Conservation (phyloP, 37 sponge, comb jelly and placozoan species). For the Spongilla lacustris region DNA sequence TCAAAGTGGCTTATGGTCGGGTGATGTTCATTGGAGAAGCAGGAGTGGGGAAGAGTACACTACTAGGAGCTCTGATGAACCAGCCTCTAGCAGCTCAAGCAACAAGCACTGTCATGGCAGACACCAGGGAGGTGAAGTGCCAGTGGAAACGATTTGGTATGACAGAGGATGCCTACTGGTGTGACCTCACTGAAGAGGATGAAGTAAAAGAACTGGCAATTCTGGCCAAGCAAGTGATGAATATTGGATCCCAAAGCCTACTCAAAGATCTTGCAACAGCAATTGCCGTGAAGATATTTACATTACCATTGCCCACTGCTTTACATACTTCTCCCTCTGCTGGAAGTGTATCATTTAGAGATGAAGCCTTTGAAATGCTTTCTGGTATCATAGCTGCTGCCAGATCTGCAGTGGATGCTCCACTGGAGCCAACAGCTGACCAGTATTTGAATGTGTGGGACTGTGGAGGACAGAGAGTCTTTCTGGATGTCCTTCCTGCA, state of each 20-base stretch:
- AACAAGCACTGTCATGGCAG: constrained; percentile 35
- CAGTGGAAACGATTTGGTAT: neutral
- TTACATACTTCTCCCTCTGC: no score
- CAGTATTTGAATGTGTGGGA: constrained; percentile 51
- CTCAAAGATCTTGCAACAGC: no score
- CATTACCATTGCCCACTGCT: no score
- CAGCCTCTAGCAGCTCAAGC: neutral
- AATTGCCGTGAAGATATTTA: no score
- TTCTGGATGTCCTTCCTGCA: constrained; percentile 51
- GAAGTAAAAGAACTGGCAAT: constrained; percentile 23
- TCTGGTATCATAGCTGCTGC: neutral
- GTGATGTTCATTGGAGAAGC: constrained; percentile 50
- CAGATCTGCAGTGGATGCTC: neutral
- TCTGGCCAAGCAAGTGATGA: constrained; percentile 8
- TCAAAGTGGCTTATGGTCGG: constrained; percentile 32
- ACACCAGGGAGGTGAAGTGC: neutral
- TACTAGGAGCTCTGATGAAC: constrained; percentile 30
- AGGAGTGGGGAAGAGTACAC: constrained; percentile 49
- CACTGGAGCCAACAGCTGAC: neutral
- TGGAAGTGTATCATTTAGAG: neutral
- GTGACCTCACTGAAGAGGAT: constrained; percentile 26
- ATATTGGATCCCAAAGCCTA: neutral
- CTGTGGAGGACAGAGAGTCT: constrained; percentile 66
- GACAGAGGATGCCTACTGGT: neutral
- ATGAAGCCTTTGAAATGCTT: neutral